Evolutionary conservation across 2,888 invertebrate genomes (phyloP), one percentile per base, ranked within the genome.

Genomic region (Netelia virgata): DNA sequence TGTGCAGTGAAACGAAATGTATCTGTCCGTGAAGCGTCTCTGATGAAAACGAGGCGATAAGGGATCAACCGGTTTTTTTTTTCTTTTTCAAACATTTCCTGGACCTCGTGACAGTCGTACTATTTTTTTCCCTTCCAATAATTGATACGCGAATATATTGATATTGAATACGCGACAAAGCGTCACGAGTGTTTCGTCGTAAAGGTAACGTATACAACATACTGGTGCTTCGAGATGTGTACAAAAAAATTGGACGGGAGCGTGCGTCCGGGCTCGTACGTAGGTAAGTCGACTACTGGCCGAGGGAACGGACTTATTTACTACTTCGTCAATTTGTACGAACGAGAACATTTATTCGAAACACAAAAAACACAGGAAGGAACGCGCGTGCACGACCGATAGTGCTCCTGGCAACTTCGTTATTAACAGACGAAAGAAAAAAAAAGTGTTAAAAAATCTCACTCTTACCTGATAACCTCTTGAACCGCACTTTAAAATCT

Each of bases 391-490:
- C 1, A 36, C 43, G 9, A 18, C 9, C 1, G 10, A 36, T 43
- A 16, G 18, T 66, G 43, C 36, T 36, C 9, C 28, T n/a, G 61
- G 6, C 28, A 63, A 47, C 18, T n/a, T 69, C 43, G 47, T 47
- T 53, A 20, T n/a, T 28, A 76, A 63, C 59, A 55, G 66, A 74
- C 28, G 20, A 14, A 50, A 50, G 47, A 75, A 20, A 76, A 72
- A n/a, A 23, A 36, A 59, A 70, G 78, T 50, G 70, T 50, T 23
- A 57, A 41, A 70, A 61, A 74, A 53, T 50, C 50, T 59, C 28
- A n/a, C 50, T 80, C 87, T 88, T 88, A 88, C 87, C 87, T 88
- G 86, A 85, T 87, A 88, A 88, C 87, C 88, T 88, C 86, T 88
- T 86, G 87, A 87, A 87, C 84, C 84, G 86, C 85, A 87, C 88